Evolutionary conservation across 2,113 vertebrate species (phyloP).

Genomic region (Nesospiza acunhae): DNA sequence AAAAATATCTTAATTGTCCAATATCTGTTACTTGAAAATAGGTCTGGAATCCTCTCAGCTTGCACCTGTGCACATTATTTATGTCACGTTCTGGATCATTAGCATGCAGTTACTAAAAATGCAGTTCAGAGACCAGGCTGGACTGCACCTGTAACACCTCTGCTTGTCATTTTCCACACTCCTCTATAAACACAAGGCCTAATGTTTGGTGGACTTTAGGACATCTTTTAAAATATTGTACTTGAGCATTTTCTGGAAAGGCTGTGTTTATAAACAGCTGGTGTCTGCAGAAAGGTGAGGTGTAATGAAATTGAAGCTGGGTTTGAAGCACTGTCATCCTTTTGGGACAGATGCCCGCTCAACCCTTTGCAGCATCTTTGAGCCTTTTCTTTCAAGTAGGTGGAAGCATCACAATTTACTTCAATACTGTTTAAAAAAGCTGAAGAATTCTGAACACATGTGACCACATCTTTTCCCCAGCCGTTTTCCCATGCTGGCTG

Average conservation of each 20-base stretch:
- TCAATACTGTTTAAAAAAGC: neutral
- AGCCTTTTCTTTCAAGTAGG: neutral
- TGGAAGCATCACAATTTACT: neutral
- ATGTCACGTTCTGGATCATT: neutral
- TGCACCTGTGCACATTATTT: neutral
- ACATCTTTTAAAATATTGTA: neutral
- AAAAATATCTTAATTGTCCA: neutral
- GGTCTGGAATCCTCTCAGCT: neutral
- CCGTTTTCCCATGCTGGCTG: neutral
- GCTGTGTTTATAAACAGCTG: neutral
- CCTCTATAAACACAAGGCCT: neutral
- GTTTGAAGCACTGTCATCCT: neutral
- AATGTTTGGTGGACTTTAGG: neutral
- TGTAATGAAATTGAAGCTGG: neutral
- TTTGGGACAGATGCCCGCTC: rapidly evolving
- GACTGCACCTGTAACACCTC: neutral
- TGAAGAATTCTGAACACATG: neutral
- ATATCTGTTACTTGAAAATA: neutral
- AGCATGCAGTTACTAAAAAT: neutral
- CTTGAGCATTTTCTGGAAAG: neutral
- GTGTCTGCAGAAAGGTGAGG: neutral
- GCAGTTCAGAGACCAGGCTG: neutral
- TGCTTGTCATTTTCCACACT: neutral
- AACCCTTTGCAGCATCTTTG: neutral
- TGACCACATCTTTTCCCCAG: neutral